These are phyloP conservation scores for Scylla paramamosain DNA, from an alignment of 1,140 invertebrate species.

Conservation along the genomic window DNA sequence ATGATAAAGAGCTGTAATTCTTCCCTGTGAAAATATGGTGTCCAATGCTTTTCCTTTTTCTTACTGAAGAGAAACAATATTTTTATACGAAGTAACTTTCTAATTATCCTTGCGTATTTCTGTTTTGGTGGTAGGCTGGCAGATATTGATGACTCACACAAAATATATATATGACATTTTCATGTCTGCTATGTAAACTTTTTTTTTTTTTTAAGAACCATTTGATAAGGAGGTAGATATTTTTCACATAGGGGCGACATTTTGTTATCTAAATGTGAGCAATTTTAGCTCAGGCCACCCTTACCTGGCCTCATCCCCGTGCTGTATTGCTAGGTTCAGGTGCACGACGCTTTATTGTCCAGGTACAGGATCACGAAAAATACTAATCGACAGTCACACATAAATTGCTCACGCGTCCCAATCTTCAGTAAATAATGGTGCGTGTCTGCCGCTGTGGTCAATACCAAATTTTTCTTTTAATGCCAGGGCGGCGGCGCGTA, in stretches of 20 bases:
- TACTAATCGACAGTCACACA: constrained; percentile 13
- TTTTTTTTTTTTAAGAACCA: too few relatives aligned
- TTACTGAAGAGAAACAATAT: background rate
- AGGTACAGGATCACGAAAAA: constrained; percentile 14
- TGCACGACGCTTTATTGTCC: background rate
- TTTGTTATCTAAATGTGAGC: background rate
- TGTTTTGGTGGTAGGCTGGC: too few relatives aligned
- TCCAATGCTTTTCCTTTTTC: background rate
- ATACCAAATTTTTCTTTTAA: constrained; percentile 51
- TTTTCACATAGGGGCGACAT: background rate
- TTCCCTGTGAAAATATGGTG: background rate
- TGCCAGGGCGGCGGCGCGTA: constrained; percentile 1
- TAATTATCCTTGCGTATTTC: too few relatives aligned
- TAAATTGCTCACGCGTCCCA: constrained; percentile 1
- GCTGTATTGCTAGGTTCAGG: background rate
- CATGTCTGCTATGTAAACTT: too few relatives aligned
- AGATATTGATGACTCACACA: too few relatives aligned
- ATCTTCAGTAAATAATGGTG: background rate
- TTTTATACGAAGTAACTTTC: background rate
- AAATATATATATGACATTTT: too few relatives aligned
- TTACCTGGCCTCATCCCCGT: background rate
- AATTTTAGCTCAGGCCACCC: background rate
- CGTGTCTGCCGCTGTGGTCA: constrained; percentile 33
- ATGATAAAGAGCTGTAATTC: background rate
- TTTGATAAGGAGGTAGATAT: background rate